Evolutionary conservation across 2,113 vertebrate genomes (phyloP), one percentile per base, ranked within the genome.

Genomic region (Equus quagga): DNA sequence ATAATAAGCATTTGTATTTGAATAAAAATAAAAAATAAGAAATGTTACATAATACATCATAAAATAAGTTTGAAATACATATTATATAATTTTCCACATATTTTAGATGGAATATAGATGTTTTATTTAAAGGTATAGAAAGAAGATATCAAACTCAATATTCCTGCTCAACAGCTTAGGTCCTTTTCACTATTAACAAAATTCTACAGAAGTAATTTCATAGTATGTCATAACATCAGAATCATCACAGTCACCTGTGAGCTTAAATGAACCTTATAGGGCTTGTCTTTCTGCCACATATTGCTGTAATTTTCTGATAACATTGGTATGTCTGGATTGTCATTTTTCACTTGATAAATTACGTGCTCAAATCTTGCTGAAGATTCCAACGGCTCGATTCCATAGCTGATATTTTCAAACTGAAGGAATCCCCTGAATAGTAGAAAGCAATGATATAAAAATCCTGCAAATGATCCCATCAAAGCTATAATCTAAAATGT

Each of bases 391-490:
- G 98, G 98, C 84, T 99, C 98, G 3, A 99, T 98, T 41, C 96
- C 78, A 2, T 98, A 98, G 92, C 95, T 99, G 90, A 97, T 8
- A 21, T 99, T 98, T 97, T 98, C 98, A 87, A 99, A 98, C 96
- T 99, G 99, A 87, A 99, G 96, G 41, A 98, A 73, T 31, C 98
- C 99, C 90, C 99, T 99, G 95, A 85, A 94, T 14, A 69, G 75
- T 67, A 95, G 67, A 95, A 96, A 28, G 9, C 6, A 96, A 49
- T 78, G 33, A 56, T 70, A 92, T 26, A 69, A 83, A 83, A 92
- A 65, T 65, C 19, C 18, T 58, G 2, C 12, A 89, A 75, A 82
- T 60, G 1, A 10, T 75, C 6, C 2, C 6, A 33, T 21, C 31
- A 87, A 54, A 83, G 24, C 19, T 85, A 51, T 70, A 81, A 70